Base-by-base conservation (phyloP, 2,888 invertebrate genomes). In the Elysia crispata region DNA sequence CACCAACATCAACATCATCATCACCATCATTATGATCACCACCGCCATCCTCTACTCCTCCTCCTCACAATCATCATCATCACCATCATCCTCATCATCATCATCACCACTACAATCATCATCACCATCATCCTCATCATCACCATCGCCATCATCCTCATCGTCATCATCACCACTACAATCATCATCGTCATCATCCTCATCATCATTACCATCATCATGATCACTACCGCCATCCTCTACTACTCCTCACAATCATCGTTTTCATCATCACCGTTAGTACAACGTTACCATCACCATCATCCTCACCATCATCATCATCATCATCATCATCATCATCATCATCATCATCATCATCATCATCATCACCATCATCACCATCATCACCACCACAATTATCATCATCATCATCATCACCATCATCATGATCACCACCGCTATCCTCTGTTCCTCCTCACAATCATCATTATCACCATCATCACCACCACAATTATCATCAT, bases 401-500 rank as follows among this genome's bases (percentile, higher is more conserved):
- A 60, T 60, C 60, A 60, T 60, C 60, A 60, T 60, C 25, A 60
- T 60, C 60, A 25, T 60, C 60, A 60, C 15, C 60, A 60, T 60
- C 60, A 25, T 60, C 60, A 60, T 72, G 64, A 60, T 25, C 33
- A 54, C 49, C 20, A 28, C 31, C 66, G 11, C 20, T 41, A 57
- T 66, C 23, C 33, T 54, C 33, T n/a, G n/a, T 25, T 23, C n/a
- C 31, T 28, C 31, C 1, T 49, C 49, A 60, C 50, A 30, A 75
- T 28, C 54, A 74, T 1, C 70, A 72, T 67, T 64, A 57, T 69
- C 69, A 50, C 67, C 49, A 49, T 77, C 81, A 57, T 77, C 77
- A 60, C 64, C 57, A 76, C 69, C 75, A 76, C 77, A 76, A 18
- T 66, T 57, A 18, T 83, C 81, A 79, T 81, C 66, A 57, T 76